Evolutionary conservation across 2,113 vertebrate species (phyloP).

Genomic region (Notarius quadriscutis): DNA sequence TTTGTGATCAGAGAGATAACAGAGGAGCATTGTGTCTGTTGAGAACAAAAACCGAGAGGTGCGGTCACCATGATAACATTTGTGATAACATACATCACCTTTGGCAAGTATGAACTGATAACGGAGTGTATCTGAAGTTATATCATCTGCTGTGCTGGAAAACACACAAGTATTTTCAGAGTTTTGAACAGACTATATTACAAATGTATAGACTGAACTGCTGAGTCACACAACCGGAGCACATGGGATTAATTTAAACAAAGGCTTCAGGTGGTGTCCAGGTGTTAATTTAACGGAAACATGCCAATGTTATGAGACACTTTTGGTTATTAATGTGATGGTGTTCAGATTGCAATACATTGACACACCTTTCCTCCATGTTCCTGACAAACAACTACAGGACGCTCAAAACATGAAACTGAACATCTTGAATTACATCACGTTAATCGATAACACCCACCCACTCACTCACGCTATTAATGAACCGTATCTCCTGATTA

Average conservation of each 20-base stretch:
- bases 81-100: background rate
- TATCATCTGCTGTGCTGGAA: background rate
- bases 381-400: background rate
- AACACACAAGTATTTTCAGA: background rate
- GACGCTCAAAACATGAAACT: background rate
- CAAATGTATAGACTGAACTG: conserved; percentile 17
- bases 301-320: background rate
- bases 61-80: background rate
- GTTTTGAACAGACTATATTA: background rate
- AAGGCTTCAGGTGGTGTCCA: background rate
- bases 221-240: conserved; percentile 10
- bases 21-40: background rate
- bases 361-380: background rate
- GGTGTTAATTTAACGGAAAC: background rate
- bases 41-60: conserved; percentile 7
- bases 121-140: too few species aligned
- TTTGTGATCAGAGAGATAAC: background rate
- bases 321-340: background rate
- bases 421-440: background rate
- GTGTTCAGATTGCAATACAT: background rate
- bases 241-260: conserved; percentile 5
- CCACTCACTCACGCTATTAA: background rate
- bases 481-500: too few species aligned
- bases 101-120: background rate
- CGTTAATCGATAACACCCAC: too few species aligned